Evolutionary conservation across 1,140 invertebrate genomes (phyloP).

Genomic region (Ectropis grisescens): DNA sequence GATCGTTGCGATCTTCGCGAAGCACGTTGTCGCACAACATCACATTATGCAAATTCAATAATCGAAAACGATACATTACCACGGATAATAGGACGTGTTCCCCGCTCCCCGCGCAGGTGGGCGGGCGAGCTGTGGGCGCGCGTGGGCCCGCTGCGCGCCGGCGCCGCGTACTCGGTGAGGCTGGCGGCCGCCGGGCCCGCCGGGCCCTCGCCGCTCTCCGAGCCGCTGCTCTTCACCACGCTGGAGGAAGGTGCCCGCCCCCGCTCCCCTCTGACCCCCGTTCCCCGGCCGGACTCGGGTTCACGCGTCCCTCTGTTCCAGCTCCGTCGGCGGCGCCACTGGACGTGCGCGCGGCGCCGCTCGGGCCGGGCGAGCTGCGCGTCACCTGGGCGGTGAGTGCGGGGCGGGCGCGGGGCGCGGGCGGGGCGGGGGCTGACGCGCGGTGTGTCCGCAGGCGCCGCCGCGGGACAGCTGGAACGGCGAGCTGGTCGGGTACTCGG

Average conservation of each 20-base stretch:
- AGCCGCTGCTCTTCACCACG: slow-evolving; percentile 76
- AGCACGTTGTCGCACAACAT: too few species aligned
- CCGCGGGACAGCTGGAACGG: slow-evolving; percentile 80
- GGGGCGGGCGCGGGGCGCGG: too few species aligned
- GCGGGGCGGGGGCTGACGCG: too few species aligned
- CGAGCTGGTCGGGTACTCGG: slow-evolving; percentile 79
- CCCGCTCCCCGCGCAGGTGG: background rate
- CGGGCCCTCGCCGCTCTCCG: slow-evolving; percentile 78
- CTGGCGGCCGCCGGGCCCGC: slow-evolving; percentile 80
- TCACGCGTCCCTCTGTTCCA: slow-evolving; percentile 10
- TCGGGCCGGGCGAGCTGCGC: slow-evolving; percentile 77
- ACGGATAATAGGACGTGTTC: too few species aligned
- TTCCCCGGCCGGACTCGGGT: background rate
- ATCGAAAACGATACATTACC: too few species aligned
- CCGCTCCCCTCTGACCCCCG: background rate
- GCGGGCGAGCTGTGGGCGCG: slow-evolving; percentile 3
- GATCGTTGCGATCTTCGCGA: too few species aligned
- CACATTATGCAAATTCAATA: too few species aligned
- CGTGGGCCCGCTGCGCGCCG: slow-evolving; percentile 21
- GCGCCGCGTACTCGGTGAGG: slow-evolving; percentile 60
- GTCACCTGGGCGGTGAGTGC: slow-evolving; percentile 78
- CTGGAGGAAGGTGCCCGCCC: slow-evolving; percentile 76
- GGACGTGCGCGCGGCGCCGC: slow-evolving; percentile 77
- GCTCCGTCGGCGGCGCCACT: slow-evolving; percentile 79
- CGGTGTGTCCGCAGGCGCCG: slow-evolving; percentile 72